Percentiles rank a stretch among this genome's conserved stretches.
phyloP scores from a whole-genome alignment of 2,113 vertebrate genomes.

The Callocephalon fimbriatum region DNA sequence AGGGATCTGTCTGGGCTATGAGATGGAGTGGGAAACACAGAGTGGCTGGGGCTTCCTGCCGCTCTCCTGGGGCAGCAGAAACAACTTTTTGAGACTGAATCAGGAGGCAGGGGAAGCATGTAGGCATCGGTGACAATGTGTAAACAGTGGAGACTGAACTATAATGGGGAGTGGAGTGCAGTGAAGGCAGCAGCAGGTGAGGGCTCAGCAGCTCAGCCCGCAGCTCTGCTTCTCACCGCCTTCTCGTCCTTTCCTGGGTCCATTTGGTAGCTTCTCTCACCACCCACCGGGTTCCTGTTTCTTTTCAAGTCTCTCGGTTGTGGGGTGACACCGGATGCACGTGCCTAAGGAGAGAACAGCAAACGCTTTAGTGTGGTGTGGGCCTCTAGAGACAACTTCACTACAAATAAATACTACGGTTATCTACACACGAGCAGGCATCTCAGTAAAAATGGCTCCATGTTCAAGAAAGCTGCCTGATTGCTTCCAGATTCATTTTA shows the following conservation, averaged over 20 bases:
- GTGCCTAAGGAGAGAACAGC: neutral
- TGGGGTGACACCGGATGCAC: neutral
- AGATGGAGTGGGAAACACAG: neutral
- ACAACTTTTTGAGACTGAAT: neutral
- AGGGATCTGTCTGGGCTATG: rapidly evolving
- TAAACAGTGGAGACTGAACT: neutral
- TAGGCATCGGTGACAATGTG: neutral
- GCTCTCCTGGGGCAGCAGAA: neutral
- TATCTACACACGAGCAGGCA: neutral
- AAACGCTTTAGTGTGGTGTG: neutral
- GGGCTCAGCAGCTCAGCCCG: neutral
- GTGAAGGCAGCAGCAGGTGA: rapidly evolving
- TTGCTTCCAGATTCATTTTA: neutral
- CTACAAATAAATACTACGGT: neutral
- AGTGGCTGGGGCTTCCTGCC: neutral
- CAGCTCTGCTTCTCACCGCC: neutral
- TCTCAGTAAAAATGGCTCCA: neutral
- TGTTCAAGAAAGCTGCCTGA: neutral
- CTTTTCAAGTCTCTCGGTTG: neutral
- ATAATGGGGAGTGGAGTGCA: neutral
- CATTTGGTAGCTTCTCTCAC: neutral
- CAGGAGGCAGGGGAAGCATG: too few species aligned
- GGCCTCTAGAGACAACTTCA: neutral
- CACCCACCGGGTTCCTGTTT: neutral
- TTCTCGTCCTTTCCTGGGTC: neutral